A percentile compares a stretch with the other conserved stretches of the same genome.
These are phyloP conservation scores for Mirza zaza DNA, from an alignment of 2,113 vertebrate genomes.

Conservation along the genomic window DNA sequence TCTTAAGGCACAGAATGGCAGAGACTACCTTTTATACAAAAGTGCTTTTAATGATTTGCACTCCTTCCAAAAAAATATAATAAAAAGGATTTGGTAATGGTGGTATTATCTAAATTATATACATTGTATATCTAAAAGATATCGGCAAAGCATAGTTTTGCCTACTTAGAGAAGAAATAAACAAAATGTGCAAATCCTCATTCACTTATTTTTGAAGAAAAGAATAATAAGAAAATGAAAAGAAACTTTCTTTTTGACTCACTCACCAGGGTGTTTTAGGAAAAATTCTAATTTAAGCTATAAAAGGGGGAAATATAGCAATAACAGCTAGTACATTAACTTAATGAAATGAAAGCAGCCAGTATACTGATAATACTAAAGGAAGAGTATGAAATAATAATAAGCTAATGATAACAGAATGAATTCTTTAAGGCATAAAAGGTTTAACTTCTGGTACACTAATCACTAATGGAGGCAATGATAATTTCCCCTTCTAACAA, in stretches of 20 bases:
- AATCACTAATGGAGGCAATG: constrained; percentile 59
- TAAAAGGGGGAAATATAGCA: neutral
- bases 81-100: neutral
- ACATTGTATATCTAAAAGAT: neutral
- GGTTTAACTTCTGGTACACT: constrained; percentile 41
- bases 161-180: constrained; percentile 2
- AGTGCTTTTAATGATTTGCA: neutral
- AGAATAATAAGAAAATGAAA: neutral
- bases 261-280: neutral
- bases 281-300: constrained; percentile 27
- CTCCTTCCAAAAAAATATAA: neutral
- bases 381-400: constrained; percentile 34
- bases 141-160: neutral
- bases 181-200: neutral
- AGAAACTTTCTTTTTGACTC: neutral
- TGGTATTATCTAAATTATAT: neutral
- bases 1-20: neutral
- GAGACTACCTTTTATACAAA: neutral
- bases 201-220: constrained; percentile 25
- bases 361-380: constrained; percentile 29
- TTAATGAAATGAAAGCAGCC: neutral
- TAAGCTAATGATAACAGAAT: constrained; percentile 41
- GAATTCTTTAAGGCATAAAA: constrained; percentile 51
- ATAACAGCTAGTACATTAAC: neutral
- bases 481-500: constrained; percentile 37